A percentile compares a stretch with the other conserved stretches of the same genome.
phyloP scores from a whole-genome alignment of 2,113 vertebrate species.

The Pelusios castaneus region DNA sequence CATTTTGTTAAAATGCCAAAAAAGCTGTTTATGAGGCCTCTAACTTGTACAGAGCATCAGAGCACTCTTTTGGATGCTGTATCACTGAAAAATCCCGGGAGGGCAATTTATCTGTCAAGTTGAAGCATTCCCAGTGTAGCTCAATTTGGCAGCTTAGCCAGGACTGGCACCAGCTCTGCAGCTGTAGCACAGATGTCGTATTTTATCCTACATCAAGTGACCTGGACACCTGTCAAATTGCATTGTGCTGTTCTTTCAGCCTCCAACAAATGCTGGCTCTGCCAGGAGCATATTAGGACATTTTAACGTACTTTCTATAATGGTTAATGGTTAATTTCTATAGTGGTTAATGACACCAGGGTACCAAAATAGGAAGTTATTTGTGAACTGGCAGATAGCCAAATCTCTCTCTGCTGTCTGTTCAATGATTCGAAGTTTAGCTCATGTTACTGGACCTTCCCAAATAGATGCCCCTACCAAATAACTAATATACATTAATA shows the following conservation, averaged over 20 bases:
- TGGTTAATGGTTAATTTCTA: slow-evolving; percentile 37
- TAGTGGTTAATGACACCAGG: slow-evolving; percentile 44
- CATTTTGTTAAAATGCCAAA: slow-evolving; percentile 20
- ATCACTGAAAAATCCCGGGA: slow-evolving; percentile 17
- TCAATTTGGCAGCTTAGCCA: slow-evolving; percentile 29
- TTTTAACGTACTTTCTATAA: slow-evolving; percentile 30
- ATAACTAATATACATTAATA: not conserved
- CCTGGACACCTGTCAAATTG: slow-evolving; percentile 34
- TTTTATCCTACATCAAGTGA: slow-evolving; percentile 35
- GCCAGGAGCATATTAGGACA: not conserved
- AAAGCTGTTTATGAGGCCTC: slow-evolving; percentile 37
- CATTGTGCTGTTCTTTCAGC: slow-evolving; percentile 19
- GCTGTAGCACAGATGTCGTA: not conserved
- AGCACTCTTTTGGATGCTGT: not conserved
- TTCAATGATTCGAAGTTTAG: not conserved
- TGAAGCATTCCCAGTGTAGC: not conserved
- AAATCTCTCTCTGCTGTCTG: not conserved
- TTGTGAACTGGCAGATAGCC: not conserved
- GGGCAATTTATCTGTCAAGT: slow-evolving; percentile 16
- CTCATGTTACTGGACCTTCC: not conserved
- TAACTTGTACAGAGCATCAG: slow-evolving; percentile 5
- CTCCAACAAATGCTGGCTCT: slow-evolving; percentile 26
- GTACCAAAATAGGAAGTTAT: not conserved
- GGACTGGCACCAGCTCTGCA: slow-evolving; percentile 34
- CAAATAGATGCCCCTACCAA: not conserved